Evolutionary conservation across 2,113 vertebrate species (phyloP).

Genomic region (Heteronetta atricapilla): DNA sequence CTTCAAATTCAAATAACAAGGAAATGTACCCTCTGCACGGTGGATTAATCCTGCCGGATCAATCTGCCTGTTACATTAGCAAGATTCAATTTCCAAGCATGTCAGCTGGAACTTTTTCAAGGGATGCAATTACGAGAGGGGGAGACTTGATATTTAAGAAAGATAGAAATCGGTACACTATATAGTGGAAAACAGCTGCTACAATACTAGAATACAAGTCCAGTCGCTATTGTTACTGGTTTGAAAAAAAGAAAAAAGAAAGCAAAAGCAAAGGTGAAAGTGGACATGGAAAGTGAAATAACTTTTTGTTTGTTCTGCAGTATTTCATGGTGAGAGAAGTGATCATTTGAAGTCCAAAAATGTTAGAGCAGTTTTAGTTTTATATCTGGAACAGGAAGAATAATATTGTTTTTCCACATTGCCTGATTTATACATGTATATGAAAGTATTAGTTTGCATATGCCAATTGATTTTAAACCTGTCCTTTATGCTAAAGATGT

Average conservation of each 20-base stretch:
- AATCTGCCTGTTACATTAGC: not conserved
- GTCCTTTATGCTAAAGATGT: not conserved
- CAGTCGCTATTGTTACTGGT: not conserved
- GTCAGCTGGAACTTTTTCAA: not conserved
- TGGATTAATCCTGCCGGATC: not conserved
- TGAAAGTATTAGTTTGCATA: not conserved
- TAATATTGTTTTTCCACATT: not conserved
- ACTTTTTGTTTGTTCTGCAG: not conserved
- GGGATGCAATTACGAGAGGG: conserved; percentile 21
- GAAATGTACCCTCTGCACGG: not conserved
- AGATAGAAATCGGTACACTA: conserved; percentile 25
- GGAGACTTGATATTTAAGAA: conserved; percentile 29
- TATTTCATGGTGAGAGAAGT: not conserved
- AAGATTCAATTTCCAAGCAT: not conserved
- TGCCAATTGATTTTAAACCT: not conserved
- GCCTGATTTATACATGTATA: not conserved
- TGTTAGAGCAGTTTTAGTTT: not conserved
- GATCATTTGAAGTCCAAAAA: not conserved
- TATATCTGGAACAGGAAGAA: not conserved
- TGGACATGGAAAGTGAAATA: not conserved
- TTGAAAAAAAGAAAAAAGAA: not conserved
- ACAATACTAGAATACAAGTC: not conserved
- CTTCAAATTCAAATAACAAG: not conserved
- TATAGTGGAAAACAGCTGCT: conserved; percentile 30
- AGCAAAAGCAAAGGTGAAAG: not conserved